These are phyloP conservation scores for Oreotrochilus melanogaster DNA, from an alignment of 2,113 vertebrate genomes.

Conservation along the genomic window DNA sequence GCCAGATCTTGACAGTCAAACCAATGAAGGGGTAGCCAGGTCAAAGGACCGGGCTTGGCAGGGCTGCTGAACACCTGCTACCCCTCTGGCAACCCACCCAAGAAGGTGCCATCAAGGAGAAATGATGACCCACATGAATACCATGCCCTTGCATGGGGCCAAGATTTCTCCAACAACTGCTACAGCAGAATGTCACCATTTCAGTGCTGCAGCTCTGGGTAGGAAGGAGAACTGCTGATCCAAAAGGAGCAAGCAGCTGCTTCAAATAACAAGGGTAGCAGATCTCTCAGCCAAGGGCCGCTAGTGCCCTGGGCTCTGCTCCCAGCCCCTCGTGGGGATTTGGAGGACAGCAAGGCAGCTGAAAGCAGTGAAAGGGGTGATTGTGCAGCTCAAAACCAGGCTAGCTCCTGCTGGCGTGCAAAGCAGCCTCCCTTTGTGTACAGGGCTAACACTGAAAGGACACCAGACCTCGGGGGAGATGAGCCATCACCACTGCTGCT, in stretches of 20 bases:
- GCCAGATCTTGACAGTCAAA: not conserved
- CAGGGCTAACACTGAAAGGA: not conserved
- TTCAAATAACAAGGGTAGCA: not conserved
- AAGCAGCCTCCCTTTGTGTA: slow-evolving; percentile 2
- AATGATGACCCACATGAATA: not conserved
- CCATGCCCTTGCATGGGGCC: not conserved
- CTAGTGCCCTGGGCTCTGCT: not conserved
- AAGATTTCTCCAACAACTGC: not conserved
- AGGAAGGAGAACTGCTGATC: not conserved
- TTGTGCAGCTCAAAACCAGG: not conserved
- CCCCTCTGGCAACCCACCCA: not conserved
- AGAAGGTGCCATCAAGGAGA: not conserved
- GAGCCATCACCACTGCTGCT: not conserved
- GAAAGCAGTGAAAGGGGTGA: not conserved
- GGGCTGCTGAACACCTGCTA: not conserved
- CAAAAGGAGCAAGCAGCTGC: not conserved
- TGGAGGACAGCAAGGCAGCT: not conserved
- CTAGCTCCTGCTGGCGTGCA: not conserved
- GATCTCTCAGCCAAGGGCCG: not conserved
- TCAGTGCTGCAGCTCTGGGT: not conserved
- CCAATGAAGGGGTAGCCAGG: rapidly evolving
- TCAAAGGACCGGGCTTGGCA: not conserved
- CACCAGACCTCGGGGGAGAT: not conserved
- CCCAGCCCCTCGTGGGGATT: not conserved
- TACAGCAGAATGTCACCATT: not conserved